Percentiles rank a stretch among this genome's conserved stretches.
Conservation (phyloP, 2,888 invertebrate species). For the Diaprepes abbreviatus region DNA sequence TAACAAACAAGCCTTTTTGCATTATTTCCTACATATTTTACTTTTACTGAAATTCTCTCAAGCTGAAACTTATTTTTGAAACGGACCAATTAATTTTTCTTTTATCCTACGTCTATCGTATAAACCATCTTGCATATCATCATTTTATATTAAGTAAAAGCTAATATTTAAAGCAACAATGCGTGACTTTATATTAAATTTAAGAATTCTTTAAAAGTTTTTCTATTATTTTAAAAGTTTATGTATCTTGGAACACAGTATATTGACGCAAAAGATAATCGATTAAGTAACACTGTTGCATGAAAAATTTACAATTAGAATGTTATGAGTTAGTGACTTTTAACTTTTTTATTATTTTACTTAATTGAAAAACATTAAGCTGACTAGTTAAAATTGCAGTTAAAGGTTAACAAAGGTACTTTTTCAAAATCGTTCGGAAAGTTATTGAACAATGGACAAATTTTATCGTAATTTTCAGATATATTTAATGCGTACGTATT, state of each 20-base stretch:
- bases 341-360: neutral
- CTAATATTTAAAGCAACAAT: conserved; percentile 12
- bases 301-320: neutral
- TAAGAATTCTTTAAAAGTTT: conserved; percentile 9
- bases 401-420: too few relatives aligned
- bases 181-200: conserved; percentile 19
- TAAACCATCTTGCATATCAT: neutral
- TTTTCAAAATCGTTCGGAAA: too few relatives aligned
- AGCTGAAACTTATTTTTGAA: neutral
- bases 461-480: too few relatives aligned
- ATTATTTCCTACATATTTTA: too few relatives aligned
- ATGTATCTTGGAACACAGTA: conserved; percentile 1
- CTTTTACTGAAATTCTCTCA: neutral
- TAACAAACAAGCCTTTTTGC: too few relatives aligned
- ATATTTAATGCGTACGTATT: too few relatives aligned
- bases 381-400: too few relatives aligned
- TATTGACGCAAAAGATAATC: neutral
- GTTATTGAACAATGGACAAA: too few relatives aligned
- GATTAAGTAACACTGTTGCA: neutral
- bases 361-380: too few relatives aligned
- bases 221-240: conserved; percentile 11
- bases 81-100: too few relatives aligned
- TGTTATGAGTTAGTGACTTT: neutral
- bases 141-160: conserved; percentile 9
- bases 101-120: too few relatives aligned